These are phyloP conservation scores for Aphidoletes aphidimyza DNA, from an alignment of 2,888 invertebrate genomes.

Conservation along the genomic window DNA sequence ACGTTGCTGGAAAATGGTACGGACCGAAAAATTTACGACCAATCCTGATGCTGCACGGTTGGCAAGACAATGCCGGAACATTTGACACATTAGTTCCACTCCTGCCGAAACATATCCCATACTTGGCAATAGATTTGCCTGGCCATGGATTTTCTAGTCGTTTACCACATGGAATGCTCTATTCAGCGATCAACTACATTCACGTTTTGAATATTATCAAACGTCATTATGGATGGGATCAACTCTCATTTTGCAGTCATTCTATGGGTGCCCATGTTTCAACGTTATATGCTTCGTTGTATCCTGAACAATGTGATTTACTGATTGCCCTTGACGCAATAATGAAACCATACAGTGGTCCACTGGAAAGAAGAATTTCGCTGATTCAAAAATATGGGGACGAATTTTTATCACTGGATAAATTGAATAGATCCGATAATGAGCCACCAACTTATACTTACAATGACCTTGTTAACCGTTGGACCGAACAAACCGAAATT, in stretches of 20 bases:
- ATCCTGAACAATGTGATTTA: slow-evolving; percentile 62
- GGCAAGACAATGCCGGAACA: slow-evolving; percentile 80
- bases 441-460: slow-evolving; percentile 70
- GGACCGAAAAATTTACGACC: slow-evolving; percentile 67
- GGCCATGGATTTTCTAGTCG: slow-evolving; percentile 80
- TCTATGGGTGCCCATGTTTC: slow-evolving; percentile 75
- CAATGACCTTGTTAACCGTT: slow-evolving; percentile 71
- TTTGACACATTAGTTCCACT: slow-evolving; percentile 70
- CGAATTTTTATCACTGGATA: neutral
- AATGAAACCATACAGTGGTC: neutral
- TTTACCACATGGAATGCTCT: slow-evolving; percentile 72
- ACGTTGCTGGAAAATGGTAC: slow-evolving; percentile 77
- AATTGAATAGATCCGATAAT: neutral
- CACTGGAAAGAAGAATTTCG: no score
- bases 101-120: slow-evolving; percentile 67
- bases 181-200: slow-evolving; percentile 66
- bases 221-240: slow-evolving; percentile 76
- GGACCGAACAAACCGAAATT: neutral
- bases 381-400: neutral
- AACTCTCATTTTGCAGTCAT: slow-evolving; percentile 75
- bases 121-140: slow-evolving; percentile 74
- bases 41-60: slow-evolving; percentile 79
- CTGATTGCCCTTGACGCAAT: slow-evolving; percentile 63
- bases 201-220: slow-evolving; percentile 70
- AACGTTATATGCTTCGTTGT: slow-evolving; percentile 71